Conservation (phyloP, 2,113 vertebrate genomes). For the Gobiocypris rarus region DNA sequence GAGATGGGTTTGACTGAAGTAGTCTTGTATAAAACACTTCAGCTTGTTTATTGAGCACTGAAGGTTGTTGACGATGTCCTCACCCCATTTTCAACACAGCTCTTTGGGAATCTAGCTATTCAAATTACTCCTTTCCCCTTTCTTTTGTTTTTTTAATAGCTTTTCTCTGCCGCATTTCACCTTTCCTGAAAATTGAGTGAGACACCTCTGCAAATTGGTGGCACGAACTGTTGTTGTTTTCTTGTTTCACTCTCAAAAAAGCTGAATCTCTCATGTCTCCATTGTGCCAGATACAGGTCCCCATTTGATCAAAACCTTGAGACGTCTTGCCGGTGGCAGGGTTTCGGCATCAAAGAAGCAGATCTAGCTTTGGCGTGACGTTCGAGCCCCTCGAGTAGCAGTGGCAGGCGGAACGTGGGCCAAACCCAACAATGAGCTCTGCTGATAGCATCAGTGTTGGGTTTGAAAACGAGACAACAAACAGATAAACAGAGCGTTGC, state of each 20-base stretch:
- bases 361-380: background rate
- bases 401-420: slow-evolving; percentile 29
- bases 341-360: slow-evolving; percentile 42
- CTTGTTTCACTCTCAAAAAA: slow-evolving; percentile 35
- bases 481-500: slow-evolving; percentile 19
- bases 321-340: slow-evolving; percentile 51
- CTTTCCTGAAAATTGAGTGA: slow-evolving; percentile 13
- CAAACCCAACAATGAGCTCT: slow-evolving; percentile 17
- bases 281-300: slow-evolving; percentile 33
- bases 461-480: slow-evolving; percentile 52
- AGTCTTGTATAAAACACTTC: background rate
- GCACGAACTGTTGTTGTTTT: slow-evolving; percentile 42
- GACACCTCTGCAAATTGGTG: slow-evolving; percentile 48
- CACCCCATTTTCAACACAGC: background rate
- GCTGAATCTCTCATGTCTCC: slow-evolving; percentile 28
- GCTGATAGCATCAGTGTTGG: slow-evolving; percentile 57
- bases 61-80: slow-evolving; percentile 1
- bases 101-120: slow-evolving; percentile 19
- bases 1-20: slow-evolving; percentile 33
- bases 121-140: background rate
- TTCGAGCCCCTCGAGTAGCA: slow-evolving; percentile 22
- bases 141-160: slow-evolving; percentile 7
- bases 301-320: slow-evolving; percentile 50
- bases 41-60: slow-evolving; percentile 29
- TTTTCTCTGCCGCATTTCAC: slow-evolving; percentile 6